Conservation (phyloP, 2,888 invertebrate genomes). For the Minunthozetes semirufus region DNA sequence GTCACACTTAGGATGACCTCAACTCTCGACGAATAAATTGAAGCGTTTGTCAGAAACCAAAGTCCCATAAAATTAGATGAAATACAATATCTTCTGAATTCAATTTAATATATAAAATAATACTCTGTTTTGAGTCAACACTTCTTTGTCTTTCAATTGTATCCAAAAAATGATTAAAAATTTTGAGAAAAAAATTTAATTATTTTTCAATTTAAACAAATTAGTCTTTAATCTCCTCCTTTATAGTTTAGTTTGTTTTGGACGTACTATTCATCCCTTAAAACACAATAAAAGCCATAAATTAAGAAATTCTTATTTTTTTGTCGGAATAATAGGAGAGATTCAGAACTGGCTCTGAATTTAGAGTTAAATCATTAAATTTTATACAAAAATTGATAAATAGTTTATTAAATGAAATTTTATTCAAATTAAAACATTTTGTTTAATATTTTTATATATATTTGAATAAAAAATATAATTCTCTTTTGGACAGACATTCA, state of each 20-base stretch:
- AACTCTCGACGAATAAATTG: slow-evolving; percentile 2
- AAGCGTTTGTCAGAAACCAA: background rate
- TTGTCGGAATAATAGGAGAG: too few species aligned
- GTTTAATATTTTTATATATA: background rate
- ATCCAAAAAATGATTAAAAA: background rate
- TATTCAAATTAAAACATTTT: background rate
- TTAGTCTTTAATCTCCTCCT: too few species aligned
- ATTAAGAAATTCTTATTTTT: too few species aligned
- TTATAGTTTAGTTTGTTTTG: too few species aligned
- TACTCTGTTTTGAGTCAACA: background rate
- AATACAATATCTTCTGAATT: background rate
- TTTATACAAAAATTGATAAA: too few species aligned
- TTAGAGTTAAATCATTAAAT: too few species aligned
- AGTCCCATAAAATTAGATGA: slow-evolving; percentile 18
- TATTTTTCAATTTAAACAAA: background rate
- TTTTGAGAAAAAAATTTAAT: background rate
- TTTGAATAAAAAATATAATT: background rate
- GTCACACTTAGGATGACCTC: slow-evolving; percentile 15
- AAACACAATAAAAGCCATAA: too few species aligned
- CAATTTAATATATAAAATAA: background rate
- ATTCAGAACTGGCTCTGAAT: too few species aligned
- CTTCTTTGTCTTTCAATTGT: background rate
- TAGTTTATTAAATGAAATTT: too few species aligned
- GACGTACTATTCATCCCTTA: too few species aligned
- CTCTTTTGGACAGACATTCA: background rate